Conservation (phyloP, 2,113 vertebrate species). For the Rissa tridactyla region DNA sequence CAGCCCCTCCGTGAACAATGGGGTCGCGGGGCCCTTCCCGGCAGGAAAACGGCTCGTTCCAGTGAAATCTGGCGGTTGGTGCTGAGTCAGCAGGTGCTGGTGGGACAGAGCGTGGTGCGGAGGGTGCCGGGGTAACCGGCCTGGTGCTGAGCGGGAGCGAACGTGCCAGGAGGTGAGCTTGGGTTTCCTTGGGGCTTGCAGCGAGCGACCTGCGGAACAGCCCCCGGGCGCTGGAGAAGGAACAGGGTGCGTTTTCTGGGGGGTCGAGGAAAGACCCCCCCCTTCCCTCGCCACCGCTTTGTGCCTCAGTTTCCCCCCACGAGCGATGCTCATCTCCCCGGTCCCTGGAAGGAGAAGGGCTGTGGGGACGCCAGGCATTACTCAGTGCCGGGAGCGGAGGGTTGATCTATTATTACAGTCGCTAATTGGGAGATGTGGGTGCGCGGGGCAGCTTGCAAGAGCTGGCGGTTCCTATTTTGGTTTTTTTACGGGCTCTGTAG, state of each 20-base stretch:
- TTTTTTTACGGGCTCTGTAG: not conserved
- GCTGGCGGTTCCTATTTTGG: not conserved
- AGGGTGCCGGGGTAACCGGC: not conserved
- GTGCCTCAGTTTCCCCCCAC: not conserved
- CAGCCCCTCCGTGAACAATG: constrained; percentile 9
- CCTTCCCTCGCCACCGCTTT: accelerated
- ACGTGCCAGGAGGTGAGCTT: not conserved
- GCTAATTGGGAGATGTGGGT: not conserved
- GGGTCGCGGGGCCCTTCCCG: not conserved
- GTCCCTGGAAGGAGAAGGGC: not conserved
- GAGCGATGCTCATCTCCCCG: accelerated
- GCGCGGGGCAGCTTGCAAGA: not conserved
- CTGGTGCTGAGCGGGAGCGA: not conserved
- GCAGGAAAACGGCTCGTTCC: not conserved
- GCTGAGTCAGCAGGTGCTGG: constrained; percentile 6
- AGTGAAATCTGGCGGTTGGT: not conserved
- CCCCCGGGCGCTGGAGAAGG: accelerated
- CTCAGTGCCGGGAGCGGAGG: not conserved
- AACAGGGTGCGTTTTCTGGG: not conserved
- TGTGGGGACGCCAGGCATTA: not conserved
- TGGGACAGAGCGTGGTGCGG: accelerated
- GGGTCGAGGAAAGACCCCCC: not conserved
- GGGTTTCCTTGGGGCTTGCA: not conserved
- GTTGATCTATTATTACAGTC: not conserved
- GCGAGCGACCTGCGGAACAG: accelerated